Conservation (phyloP, 2,113 vertebrate genomes). For the Macquaria ambigua region DNA sequence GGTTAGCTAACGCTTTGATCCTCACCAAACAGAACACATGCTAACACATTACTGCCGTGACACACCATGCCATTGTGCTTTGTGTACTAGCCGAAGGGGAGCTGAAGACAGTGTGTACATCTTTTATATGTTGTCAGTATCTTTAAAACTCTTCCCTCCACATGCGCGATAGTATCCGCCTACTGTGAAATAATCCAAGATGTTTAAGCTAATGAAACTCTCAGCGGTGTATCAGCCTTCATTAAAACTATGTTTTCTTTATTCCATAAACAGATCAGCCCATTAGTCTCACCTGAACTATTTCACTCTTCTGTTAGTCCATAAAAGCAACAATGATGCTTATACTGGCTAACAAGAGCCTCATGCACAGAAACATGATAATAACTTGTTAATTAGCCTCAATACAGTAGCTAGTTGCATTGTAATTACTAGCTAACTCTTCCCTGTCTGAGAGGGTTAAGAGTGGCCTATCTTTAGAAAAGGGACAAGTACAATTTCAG, state of each 20-base stretch:
- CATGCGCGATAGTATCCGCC: slow-evolving; percentile 54
- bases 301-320: slow-evolving; percentile 45
- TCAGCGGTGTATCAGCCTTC: slow-evolving; percentile 64
- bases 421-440: background rate
- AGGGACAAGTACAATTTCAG: background rate
- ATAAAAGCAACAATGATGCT: slow-evolving; percentile 30
- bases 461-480: background rate
- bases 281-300: slow-evolving; percentile 54
- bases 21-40: slow-evolving; percentile 56
- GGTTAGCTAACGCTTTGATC: slow-evolving; percentile 67
- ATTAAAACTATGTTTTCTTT: slow-evolving; percentile 65
- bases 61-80: slow-evolving; percentile 34
- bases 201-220: slow-evolving; percentile 69
- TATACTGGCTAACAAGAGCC: background rate
- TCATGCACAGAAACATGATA: slow-evolving; percentile 30
- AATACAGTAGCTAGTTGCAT: background rate
- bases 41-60: slow-evolving; percentile 41
- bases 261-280: slow-evolving; percentile 59
- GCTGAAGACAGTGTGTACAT: slow-evolving; percentile 34
- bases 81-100: slow-evolving; percentile 31
- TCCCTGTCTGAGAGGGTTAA: too few relatives aligned
- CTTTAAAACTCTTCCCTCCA: slow-evolving; percentile 52
- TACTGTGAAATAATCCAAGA: slow-evolving; percentile 70
- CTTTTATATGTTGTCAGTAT: slow-evolving; percentile 46
- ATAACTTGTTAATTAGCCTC: slow-evolving; percentile 36